Conservation (phyloP, 2,797 vertebrate genomes). For the Serranus cabrilla region DNA sequence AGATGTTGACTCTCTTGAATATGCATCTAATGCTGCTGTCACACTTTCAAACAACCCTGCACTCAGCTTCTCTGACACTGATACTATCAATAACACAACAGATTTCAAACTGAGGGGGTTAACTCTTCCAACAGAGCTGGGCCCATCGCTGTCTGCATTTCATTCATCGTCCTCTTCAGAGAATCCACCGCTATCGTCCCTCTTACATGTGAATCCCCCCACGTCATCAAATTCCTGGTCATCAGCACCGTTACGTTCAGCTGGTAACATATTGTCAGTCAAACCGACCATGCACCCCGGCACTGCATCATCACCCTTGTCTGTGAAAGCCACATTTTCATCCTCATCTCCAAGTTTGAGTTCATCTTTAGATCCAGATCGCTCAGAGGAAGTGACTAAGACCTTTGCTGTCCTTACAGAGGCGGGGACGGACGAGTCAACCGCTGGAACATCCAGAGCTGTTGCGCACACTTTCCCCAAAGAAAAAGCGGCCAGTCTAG, state of each 20-base stretch:
- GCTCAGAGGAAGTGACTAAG: slow-evolving; percentile 73
- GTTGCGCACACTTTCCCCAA: slow-evolving; percentile 78
- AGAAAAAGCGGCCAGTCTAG: slow-evolving; percentile 82
- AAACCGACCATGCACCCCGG: slow-evolving; percentile 15
- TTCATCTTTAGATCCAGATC: slow-evolving; percentile 28
- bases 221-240: slow-evolving; percentile 4
- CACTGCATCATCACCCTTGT: slow-evolving; percentile 23
- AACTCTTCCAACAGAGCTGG: slow-evolving; percentile 15
- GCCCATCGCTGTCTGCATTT: slow-evolving; percentile 12
- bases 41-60: slow-evolving; percentile 30
- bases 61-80: slow-evolving; percentile 17
- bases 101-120: slow-evolving; percentile 20
- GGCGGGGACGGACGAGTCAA: slow-evolving; percentile 82
- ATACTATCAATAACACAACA: neutral
- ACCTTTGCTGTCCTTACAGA: slow-evolving; percentile 91
- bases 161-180: slow-evolving; percentile 23
- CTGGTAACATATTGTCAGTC: slow-evolving; percentile 6
- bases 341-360: slow-evolving; percentile 34
- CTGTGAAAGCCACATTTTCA: slow-evolving; percentile 50
- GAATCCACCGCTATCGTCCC: neutral
- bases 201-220: slow-evolving; percentile 15
- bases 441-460: slow-evolving; percentile 84
- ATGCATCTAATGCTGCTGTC: slow-evolving; percentile 34
- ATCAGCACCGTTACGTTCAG: slow-evolving; percentile 2
- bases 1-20: slow-evolving; percentile 31